A percentile compares a stretch with the other conserved stretches of the same genome.
These are phyloP conservation scores for Mesodorylaimus sp. DNA, from an alignment of 2,888 invertebrate genomes.

Conservation along the genomic window DNA sequence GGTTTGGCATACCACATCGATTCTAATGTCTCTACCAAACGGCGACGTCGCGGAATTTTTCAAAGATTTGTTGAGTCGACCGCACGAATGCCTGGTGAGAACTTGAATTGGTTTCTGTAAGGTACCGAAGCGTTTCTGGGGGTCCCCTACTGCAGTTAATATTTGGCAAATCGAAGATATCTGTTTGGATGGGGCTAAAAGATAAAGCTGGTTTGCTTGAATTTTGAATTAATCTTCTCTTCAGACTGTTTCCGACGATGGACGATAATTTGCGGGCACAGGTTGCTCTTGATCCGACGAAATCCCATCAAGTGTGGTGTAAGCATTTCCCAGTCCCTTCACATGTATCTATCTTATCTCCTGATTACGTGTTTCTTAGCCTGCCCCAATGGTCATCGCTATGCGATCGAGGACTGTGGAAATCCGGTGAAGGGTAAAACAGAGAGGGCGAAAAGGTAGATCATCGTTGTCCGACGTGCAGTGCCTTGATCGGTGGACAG, in stretches of 20 bases:
- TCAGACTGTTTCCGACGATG: background rate
- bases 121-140: background rate
- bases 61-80: background rate
- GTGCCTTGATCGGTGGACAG: background rate
- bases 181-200: no score
- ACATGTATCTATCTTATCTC: background rate
- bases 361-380: background rate
- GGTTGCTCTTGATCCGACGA: background rate
- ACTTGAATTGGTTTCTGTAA: background rate
- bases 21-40: no score
- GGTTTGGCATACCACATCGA: no score
- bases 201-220: no score
- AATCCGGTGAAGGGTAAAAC: background rate
- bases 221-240: no score
- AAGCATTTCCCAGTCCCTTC: background rate
- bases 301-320: background rate
- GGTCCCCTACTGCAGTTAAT: background rate
- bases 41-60: no score
- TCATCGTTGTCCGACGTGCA: background rate
- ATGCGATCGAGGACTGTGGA: background rate
- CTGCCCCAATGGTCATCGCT: background rate
- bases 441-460: no score
- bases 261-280: background rate
- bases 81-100: background rate
- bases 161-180: no score